Evolutionary conservation across 2,113 vertebrate genomes (phyloP).

Genomic region (Cyanistes caeruleus): DNA sequence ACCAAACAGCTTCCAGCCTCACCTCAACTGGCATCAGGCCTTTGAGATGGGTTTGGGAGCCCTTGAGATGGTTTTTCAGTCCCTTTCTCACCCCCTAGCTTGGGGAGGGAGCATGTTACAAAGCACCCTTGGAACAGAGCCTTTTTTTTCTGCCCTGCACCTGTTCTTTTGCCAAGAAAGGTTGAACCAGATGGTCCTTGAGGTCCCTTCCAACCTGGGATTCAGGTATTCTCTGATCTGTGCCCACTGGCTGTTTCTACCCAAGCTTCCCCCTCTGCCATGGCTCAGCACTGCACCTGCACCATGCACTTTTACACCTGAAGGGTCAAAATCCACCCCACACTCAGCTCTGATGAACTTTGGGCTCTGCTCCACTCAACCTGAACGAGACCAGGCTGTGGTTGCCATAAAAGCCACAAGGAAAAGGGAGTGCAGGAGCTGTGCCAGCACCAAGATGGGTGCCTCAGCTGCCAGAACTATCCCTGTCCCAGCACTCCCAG

Average conservation of each 20-base stretch:
- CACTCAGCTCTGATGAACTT: rapidly evolving
- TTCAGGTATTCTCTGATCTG: neutral
- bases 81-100: neutral
- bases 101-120: neutral
- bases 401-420: neutral
- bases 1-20: neutral
- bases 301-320: rapidly evolving
- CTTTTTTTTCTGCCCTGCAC: neutral
- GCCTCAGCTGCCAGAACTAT: neutral
- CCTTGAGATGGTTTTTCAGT: neutral
- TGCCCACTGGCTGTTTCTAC: neutral
- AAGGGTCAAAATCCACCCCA: neutral
- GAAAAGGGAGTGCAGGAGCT: rapidly evolving
- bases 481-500: neutral
- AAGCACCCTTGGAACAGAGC: neutral
- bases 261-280: neutral
- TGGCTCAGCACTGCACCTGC: rapidly evolving
- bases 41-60: neutral
- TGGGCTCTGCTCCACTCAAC: neutral
- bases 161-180: neutral
- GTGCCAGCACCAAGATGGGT: neutral
- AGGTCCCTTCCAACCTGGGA: rapidly evolving
- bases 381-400: rapidly evolving
- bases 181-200: neutral
- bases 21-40: neutral